Conservation (phyloP, 2,113 vertebrate genomes). For the Colaptes auratus region DNA sequence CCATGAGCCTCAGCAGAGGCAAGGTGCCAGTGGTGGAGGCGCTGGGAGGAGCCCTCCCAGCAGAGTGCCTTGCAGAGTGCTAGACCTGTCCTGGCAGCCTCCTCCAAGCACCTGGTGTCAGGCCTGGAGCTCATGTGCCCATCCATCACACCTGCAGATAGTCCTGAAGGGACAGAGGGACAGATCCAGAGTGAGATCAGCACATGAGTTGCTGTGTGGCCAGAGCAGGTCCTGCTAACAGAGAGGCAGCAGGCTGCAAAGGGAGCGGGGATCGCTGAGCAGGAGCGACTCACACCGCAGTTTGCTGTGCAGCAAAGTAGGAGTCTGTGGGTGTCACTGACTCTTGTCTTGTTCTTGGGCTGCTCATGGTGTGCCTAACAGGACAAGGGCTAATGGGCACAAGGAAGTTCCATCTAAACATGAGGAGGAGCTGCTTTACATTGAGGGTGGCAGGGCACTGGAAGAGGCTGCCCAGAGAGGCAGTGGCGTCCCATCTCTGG, state of each 20-base stretch:
- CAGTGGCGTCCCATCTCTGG: too few species aligned
- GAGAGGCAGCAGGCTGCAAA: not conserved
- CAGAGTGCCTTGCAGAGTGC: not conserved
- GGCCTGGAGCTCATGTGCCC: not conserved
- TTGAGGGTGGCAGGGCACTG: too few species aligned
- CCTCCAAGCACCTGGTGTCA: not conserved
- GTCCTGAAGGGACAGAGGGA: not conserved
- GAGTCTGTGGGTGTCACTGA: not conserved
- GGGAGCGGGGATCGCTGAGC: not conserved
- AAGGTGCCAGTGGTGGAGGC: not conserved
- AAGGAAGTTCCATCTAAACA: too few species aligned
- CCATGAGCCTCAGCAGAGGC: not conserved
- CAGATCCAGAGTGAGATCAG: not conserved
- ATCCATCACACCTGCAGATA: not conserved
- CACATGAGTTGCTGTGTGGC: not conserved
- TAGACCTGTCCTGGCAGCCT: not conserved
- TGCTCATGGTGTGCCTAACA: not conserved
- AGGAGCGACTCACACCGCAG: not conserved
- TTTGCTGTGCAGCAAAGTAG: not conserved
- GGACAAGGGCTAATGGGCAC: too few species aligned
- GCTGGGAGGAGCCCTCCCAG: not conserved
- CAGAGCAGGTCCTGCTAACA: not conserved
- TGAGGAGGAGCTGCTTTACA: too few species aligned
- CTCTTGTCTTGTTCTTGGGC: not conserved
- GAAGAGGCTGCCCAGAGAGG: too few species aligned